Base-by-base conservation (phyloP, 1,140 invertebrate species). In the Agraylea sexmaculata region DNA sequence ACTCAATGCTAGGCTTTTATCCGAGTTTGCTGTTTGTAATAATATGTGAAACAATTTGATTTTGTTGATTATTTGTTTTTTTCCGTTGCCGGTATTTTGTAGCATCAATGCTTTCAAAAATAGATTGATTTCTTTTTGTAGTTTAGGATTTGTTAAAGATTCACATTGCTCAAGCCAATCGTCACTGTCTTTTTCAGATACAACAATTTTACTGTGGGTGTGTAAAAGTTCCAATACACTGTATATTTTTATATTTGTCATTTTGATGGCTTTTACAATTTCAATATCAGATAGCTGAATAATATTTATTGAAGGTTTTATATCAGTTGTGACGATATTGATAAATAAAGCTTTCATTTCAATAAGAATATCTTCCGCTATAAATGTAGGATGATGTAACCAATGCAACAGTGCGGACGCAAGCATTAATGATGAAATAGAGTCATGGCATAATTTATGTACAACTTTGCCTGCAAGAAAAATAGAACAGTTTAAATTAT, bases 331-430 rank as follows among this genome's bases (percentile, higher is more conserved):
- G 5, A 40, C 27, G 17, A 34, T 39, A 10, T n/a, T 27, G 11
- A 39, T 37, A 6, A 44, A 7, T 4, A 40, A n/a, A 28, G 12
- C 31, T 34, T 35, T 44, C 4, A 37, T 37, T 19, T 27, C 18
- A 2, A 19, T 23, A 8, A 21, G 27, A 15, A 30, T 25, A 10
- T 35, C 25, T 7, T 19, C 11, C 11, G 37, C 16, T 13, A 44
- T 20, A 16, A 17, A 19, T 8, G 37, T 39, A 4, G 42, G 42
- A 20, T 44, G 40, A 18, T 34, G 40, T 2, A 44, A 19, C 42
- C 42, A 44, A 21, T 44, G 42, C 17, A 44, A 29, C 3, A 44
- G 22, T 10, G 37, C 36, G 2, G 37, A 44, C 22, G 37, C 4
- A 18, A 44, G 30, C 4, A 44, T 39, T 19, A 22, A 34, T 13